These are phyloP conservation scores for Staurois parvus DNA, from an alignment of 2,797 vertebrate genomes.

Conservation along the genomic window DNA sequence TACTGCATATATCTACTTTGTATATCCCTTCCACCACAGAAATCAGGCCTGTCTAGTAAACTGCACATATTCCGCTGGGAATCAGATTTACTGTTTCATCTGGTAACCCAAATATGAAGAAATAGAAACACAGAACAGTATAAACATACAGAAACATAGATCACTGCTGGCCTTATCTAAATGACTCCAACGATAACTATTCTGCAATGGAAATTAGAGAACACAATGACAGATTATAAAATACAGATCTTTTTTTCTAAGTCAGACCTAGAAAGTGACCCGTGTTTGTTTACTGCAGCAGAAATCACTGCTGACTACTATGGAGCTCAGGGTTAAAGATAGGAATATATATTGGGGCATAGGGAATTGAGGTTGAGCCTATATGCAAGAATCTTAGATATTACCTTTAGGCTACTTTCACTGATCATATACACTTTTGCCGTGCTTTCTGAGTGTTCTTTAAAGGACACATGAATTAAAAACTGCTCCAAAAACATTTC, in stretches of 20 bases:
- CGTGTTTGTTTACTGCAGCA: too few relatives aligned
- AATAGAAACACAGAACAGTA: background rate
- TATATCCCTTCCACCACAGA: background rate
- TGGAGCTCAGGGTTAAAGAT: too few relatives aligned
- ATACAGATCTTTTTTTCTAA: background rate
- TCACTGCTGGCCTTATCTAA: slow-evolving; percentile 16
- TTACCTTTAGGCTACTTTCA: too few relatives aligned
- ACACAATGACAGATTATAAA: background rate
- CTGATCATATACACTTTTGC: too few relatives aligned
- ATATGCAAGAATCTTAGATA: too few relatives aligned
- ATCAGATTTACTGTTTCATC: slow-evolving; percentile 13
- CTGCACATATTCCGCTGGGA: slow-evolving; percentile 6
- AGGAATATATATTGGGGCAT: too few relatives aligned
- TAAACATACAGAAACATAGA: slow-evolving; percentile 9
- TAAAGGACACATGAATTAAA: too few relatives aligned
- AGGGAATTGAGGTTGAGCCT: too few relatives aligned
- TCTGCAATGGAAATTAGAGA: slow-evolving; percentile 5
- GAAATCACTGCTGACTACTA: too few relatives aligned
- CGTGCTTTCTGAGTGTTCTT: too few relatives aligned
- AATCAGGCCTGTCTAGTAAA: slow-evolving; percentile 7
- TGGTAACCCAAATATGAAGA: slow-evolving; percentile 15
- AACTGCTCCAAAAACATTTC: too few relatives aligned
- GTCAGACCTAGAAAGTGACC: too few relatives aligned
- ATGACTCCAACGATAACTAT: background rate
- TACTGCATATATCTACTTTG: background rate